phyloP scores from a whole-genome alignment of 2,113 vertebrate species.

The Channa argus region DNA sequence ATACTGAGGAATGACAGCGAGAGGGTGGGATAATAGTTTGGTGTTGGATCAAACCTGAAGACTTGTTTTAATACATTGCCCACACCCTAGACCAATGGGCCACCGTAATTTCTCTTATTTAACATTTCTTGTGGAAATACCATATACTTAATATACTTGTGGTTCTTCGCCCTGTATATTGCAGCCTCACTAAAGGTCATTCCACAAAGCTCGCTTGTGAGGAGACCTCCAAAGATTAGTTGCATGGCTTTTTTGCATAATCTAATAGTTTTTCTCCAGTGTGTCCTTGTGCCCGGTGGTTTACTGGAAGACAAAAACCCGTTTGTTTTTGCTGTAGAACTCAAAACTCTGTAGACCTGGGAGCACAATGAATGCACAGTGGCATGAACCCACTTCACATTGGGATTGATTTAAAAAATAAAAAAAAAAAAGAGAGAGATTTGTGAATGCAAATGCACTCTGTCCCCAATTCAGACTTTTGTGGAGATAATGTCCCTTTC shows the following conservation, averaged over 20 bases:
- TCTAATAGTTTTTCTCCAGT: conserved; percentile 26
- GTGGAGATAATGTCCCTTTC: conserved; percentile 37
- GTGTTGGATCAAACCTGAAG: neutral
- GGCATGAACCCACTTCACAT: conserved; percentile 24
- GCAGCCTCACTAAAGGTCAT: conserved; percentile 10
- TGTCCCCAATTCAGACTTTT: conserved; percentile 38
- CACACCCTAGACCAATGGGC: neutral
- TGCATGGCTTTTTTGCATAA: conserved; percentile 32
- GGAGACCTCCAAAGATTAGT: conserved; percentile 6
- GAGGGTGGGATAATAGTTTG: no score
- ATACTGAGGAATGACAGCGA: no score
- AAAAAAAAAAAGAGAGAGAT: conserved; percentile 38
- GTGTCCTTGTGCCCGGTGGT: conserved; percentile 7
- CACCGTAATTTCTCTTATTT: neutral
- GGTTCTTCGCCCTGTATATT: neutral
- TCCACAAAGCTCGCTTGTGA: conserved; percentile 11
- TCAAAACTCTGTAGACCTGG: conserved; percentile 7
- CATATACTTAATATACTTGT: neutral
- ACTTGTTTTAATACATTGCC: neutral
- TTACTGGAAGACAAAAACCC: conserved; percentile 25
- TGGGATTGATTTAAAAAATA: conserved; percentile 1
- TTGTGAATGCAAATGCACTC: conserved; percentile 36
- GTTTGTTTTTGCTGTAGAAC: conserved; percentile 10
- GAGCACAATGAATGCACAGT: neutral
- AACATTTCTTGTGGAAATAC: neutral